Base-by-base conservation (phyloP, 2,888 invertebrate genomes). In the Dryococelus australis region DNA sequence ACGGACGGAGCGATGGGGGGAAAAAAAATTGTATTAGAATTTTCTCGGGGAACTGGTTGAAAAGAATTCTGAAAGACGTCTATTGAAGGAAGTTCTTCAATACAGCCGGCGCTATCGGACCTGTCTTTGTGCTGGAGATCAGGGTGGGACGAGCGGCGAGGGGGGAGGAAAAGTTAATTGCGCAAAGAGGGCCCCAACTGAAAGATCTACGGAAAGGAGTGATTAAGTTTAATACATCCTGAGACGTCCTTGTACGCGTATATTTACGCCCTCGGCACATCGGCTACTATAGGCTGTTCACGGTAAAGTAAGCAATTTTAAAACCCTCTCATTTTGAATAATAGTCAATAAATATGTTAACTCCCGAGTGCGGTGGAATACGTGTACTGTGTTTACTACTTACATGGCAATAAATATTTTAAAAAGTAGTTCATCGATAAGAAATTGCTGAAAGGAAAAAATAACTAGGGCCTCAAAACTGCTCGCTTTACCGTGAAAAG, bases 41-140 rank as follows among this genome's bases (percentile, higher is more conserved):
- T 20, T 27, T 27, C 83, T 13, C 65, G 65, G 16, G 83, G 16
- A 83, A 83, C 20, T 35, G 28, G 28, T 83, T 83, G 83, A 83
- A 83, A 83, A 35, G 35, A 83, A 35, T 28, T 83, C 83, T 83
- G 65, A 83, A 83, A 83, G 83, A 83, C 28, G 83, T 83, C 43
- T 5, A 83, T 83, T 83, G 83, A 83, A 35, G 65, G n/a, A 83
- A 28, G 83, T 83, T 83, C 83, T 24, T 35, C 83, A 83, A 83
- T 83, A 83, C 83, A 83, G 35, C 83, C 35, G 35, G 43, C 83
- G 83, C 43, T 83, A 83, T 83, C 83, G 43, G 83, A 43, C 43
- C 16, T 28, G 83, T 27, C 0, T 83, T 83, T 83, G 83, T 83
- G 83, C 26, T 83, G 12, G 65, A 65, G 65, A 65, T 65, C 65